Conservation (phyloP, 2,888 invertebrate genomes). For the Candidula unifasciata region DNA sequence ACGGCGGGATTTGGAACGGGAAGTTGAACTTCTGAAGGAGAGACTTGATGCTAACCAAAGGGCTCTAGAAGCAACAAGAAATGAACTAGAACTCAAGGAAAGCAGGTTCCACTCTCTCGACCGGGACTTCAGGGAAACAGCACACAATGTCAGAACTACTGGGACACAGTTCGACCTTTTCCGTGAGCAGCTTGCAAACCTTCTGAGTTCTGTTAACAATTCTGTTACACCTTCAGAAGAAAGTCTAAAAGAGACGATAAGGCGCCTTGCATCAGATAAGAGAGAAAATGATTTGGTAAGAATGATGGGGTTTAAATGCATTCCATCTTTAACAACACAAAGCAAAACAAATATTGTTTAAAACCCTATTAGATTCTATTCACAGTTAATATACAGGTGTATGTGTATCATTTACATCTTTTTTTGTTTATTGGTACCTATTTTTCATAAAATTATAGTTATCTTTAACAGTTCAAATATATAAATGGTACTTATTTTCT, state of each 20-base stretch:
- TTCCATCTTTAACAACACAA: too few species aligned
- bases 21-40: slow-evolving; percentile 69
- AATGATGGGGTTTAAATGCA: neutral
- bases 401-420: too few species aligned
- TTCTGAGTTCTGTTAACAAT: slow-evolving; percentile 67
- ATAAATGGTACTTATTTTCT: too few species aligned
- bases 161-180: slow-evolving; percentile 66
- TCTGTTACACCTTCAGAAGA: slow-evolving; percentile 70
- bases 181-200: slow-evolving; percentile 71
- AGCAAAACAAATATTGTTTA: too few species aligned
- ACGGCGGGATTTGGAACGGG: slow-evolving; percentile 69
- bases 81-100: slow-evolving; percentile 69
- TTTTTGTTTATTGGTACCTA: too few species aligned
- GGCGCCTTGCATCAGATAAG: slow-evolving; percentile 58
- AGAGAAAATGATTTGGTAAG: slow-evolving; percentile 72
- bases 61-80: slow-evolving; percentile 66
- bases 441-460: too few species aligned
- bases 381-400: too few species aligned
- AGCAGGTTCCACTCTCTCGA: slow-evolving; percentile 55
- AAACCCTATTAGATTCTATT: too few species aligned
- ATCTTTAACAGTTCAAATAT: too few species aligned
- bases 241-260: slow-evolving; percentile 68
- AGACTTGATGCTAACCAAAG: slow-evolving; percentile 69
- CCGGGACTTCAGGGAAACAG: slow-evolving; percentile 57
- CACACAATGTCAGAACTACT: slow-evolving; percentile 60